Percentiles rank a stretch among this genome's conserved stretches.
phyloP scores from a whole-genome alignment of 1,140 invertebrate species.

The Drosophila melanogaster region DNA sequence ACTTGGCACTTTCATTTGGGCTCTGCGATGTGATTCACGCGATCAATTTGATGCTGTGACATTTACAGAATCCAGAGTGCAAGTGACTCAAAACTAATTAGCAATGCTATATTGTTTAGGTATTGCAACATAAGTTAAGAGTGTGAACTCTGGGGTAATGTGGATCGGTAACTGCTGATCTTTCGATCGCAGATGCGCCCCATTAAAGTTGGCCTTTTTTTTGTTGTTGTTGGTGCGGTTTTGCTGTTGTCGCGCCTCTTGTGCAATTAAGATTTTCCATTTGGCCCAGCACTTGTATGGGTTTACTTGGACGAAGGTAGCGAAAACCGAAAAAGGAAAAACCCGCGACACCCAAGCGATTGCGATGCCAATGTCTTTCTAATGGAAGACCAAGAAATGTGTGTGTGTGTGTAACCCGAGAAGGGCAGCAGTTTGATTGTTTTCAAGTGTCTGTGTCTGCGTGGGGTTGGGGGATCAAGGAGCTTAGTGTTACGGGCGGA shows the following conservation, averaged over 20 bases:
- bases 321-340: constrained; percentile 33
- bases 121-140: too few relatives aligned
- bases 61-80: constrained; percentile 5
- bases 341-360: constrained; percentile 23
- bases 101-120: too few relatives aligned
- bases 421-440: constrained; percentile 63
- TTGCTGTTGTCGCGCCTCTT: constrained; percentile 25
- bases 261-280: constrained; percentile 67
- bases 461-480: constrained; percentile 5
- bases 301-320: constrained; percentile 55
- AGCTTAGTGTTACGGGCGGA: constrained; percentile 18
- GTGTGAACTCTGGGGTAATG: too few relatives aligned
- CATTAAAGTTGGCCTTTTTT: not conserved
- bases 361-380: constrained; percentile 76
- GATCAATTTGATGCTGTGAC: not conserved
- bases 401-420: constrained; percentile 61
- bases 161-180: not conserved
- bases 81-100: not conserved
- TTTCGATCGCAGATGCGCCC: constrained; percentile 11
- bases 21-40: constrained; percentile 9
- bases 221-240: constrained; percentile 10
- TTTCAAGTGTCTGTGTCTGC: not conserved
- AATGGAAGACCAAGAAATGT: constrained; percentile 82
- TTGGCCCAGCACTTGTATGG: constrained; percentile 68
- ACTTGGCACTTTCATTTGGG: not conserved